Percentiles rank a stretch among this genome's conserved stretches.
Conservation (phyloP, 1,140 invertebrate species). For the Popillia japonica region DNA sequence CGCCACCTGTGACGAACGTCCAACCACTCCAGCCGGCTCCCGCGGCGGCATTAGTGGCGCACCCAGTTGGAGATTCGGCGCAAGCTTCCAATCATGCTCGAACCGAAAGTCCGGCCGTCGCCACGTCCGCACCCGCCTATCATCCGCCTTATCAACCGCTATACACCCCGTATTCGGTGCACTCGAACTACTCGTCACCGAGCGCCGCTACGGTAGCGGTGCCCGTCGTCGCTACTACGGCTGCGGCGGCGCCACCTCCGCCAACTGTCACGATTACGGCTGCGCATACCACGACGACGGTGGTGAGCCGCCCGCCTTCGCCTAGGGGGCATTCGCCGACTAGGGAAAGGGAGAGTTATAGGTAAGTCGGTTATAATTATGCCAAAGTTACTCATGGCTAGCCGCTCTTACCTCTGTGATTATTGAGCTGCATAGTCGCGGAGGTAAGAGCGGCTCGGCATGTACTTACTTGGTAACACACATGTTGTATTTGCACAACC, state of each 20-base stretch:
- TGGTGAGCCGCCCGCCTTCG: slow-evolving; percentile 59
- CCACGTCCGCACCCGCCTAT: slow-evolving; percentile 59
- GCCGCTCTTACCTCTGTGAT: no score
- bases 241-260: slow-evolving; percentile 56
- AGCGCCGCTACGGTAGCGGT: slow-evolving; percentile 23
- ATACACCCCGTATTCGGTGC: slow-evolving; percentile 77
- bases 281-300: slow-evolving; percentile 48
- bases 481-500: no score
- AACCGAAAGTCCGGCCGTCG: slow-evolving; percentile 61
- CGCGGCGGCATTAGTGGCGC: slow-evolving; percentile 55
- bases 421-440: no score
- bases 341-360: slow-evolving; percentile 82
- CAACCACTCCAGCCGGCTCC: slow-evolving; percentile 49
- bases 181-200: slow-evolving; percentile 65
- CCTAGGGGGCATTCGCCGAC: slow-evolving; percentile 79
- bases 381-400: no score
- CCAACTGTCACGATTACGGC: slow-evolving; percentile 61
- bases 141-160: slow-evolving; percentile 68
- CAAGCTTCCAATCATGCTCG: slow-evolving; percentile 50
- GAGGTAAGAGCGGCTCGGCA: no score
- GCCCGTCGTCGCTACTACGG: background rate
- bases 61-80: slow-evolving; percentile 54
- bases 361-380: slow-evolving; percentile 63
- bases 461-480: no score
- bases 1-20: slow-evolving; percentile 33